A percentile compares a stretch with the other conserved stretches of the same genome.
Conservation (phyloP, 2,797 vertebrate species). For the Urosaurus nigricauda region DNA sequence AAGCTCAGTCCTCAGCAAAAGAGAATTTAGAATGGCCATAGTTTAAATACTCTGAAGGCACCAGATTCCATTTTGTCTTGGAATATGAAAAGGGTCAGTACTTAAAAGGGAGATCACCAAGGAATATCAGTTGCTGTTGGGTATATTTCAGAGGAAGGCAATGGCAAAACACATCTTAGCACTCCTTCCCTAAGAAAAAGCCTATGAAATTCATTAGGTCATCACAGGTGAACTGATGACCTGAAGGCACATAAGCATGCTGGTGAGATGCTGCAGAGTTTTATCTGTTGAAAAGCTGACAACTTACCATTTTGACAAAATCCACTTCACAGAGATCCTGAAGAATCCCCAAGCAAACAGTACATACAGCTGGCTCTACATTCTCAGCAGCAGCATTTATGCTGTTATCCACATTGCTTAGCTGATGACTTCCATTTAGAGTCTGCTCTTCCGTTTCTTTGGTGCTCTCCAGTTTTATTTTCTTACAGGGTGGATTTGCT, state of each 20-base stretch:
- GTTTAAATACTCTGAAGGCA: background rate
- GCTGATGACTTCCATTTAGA: slow-evolving; percentile 54
- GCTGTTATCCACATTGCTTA: background rate
- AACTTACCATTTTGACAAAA: slow-evolving; percentile 85
- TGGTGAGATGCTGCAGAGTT: background rate
- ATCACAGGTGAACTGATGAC: no score
- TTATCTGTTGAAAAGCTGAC: background rate
- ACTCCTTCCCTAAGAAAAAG: background rate
- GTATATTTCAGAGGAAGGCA: no score
- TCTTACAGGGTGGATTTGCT: slow-evolving; percentile 86
- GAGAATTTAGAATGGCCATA: no score
- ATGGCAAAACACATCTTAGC: no score
- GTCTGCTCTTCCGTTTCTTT: slow-evolving; percentile 52
- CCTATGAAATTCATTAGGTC: no score
- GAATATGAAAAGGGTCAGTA: no score
- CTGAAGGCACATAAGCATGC: background rate
- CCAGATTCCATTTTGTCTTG: background rate
- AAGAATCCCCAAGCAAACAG: slow-evolving; percentile 90
- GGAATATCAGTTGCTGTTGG: no score
- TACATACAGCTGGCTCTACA: slow-evolving; percentile 77
- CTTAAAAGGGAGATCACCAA: no score
- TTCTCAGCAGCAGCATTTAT: slow-evolving; percentile 21
- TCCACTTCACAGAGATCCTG: slow-evolving; percentile 85
- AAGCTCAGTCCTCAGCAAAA: background rate
- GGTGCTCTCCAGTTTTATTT: slow-evolving; percentile 75